These are phyloP conservation scores for Anticlea derivata DNA, from an alignment of 2,888 invertebrate genomes.

Conservation along the genomic window DNA sequence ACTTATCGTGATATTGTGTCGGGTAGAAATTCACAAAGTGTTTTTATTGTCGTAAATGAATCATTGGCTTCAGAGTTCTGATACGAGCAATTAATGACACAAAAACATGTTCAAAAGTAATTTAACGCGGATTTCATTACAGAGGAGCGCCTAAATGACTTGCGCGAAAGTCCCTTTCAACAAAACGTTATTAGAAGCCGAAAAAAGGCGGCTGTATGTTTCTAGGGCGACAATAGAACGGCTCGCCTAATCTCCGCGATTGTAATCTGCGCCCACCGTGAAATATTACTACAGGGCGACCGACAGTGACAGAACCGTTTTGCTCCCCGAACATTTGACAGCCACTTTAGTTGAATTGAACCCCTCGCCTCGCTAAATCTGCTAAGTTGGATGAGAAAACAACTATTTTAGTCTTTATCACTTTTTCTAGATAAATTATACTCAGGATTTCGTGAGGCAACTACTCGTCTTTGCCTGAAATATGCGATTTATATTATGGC, in stretches of 20 bases:
- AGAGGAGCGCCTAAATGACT: conserved; percentile 21
- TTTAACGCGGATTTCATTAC: conserved; percentile 13
- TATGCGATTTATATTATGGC: no score
- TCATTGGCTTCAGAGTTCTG: conserved; percentile 4
- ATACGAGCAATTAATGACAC: conserved; percentile 5
- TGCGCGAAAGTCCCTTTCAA: conserved; percentile 21
- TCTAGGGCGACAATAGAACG: conserved; percentile 41
- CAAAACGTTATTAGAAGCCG: conserved; percentile 32
- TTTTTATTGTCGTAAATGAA: conserved; percentile 18
- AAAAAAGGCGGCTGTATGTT: conserved; percentile 37
- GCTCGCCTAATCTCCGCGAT: conserved; percentile 40
- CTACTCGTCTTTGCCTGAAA: conserved; percentile 9
- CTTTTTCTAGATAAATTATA: conserved; percentile 21
- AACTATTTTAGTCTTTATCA: conserved; percentile 20
- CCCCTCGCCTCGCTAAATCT: conserved; percentile 39
- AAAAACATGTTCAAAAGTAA: conserved; percentile 11
- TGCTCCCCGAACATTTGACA: conserved; percentile 39
- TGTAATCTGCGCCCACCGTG: conserved; percentile 37
- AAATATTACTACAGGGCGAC: conserved; percentile 42
- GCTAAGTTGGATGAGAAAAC: conserved; percentile 17
- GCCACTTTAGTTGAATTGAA: conserved; percentile 34
- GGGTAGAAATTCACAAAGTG: conserved; percentile 4
- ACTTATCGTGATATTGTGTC: conserved; percentile 29
- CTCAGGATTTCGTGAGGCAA: background rate
- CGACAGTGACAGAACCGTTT: conserved; percentile 42